Base-by-base conservation (phyloP, 2,888 invertebrate genomes). In the Tinea trinotella region DNA sequence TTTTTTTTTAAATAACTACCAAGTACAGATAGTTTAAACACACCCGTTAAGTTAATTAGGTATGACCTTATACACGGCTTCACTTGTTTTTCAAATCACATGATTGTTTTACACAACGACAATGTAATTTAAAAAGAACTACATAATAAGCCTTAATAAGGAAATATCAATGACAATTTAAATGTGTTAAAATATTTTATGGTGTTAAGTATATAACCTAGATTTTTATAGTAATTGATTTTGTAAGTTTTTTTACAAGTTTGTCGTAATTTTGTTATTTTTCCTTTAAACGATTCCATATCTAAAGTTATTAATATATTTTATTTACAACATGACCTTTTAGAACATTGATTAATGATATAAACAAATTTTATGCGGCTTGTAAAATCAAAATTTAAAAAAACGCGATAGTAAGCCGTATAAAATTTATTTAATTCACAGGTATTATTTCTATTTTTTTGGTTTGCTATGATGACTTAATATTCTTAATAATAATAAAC, bases 11-110 rank as follows among this genome's bases (percentile, higher is more conserved):
- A 30, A 30, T 30, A 30, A 30, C 30, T 30, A 30, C 30, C 7
- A 4, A 30, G 30, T 30, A 30, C n/a, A 7, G 15, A 40, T 40
- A 40, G 40, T 40, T 40, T 40, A 40, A 40, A 40, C 1, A 40
- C 6, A 40, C 40, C 40, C n/a, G 12, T 40, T 40, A 40, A 40
- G 15, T 40, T 40, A 40, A 40, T 40, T 40, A 40, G 40, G 40
- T 6, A 40, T 13, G 40, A 40, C 40, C 40, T 40, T 40, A 40
- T 40, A 13, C 40, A 40, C 15, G 40, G 40, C 40, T 15, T 40
- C 40, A 40, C 40, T 40, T 40, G 15, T 40, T 4, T 40, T 12
- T 40, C 13, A 40, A 13, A 40, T 40, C 40, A 40, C 40, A 40
- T 40, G 40, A 40, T 40, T 40, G 40, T 40, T 40, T 40, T 13